phyloP scores from a whole-genome alignment of 1,140 invertebrate genomes.

The Goniozus legneri region DNA sequence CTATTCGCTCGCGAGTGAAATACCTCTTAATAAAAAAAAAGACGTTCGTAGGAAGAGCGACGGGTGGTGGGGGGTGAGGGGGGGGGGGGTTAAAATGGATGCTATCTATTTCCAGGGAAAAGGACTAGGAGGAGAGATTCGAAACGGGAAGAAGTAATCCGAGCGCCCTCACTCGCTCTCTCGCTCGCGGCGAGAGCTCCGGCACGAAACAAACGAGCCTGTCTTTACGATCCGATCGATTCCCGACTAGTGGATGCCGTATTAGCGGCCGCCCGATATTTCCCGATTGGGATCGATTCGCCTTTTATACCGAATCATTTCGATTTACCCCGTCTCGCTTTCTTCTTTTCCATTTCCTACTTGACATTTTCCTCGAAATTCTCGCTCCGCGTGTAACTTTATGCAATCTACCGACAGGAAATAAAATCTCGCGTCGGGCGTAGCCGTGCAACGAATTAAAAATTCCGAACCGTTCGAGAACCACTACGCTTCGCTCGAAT shows the following conservation, averaged over 20 bases:
- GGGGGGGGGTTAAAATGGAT: no score
- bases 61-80: no score
- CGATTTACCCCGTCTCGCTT: no score
- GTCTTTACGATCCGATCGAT: background rate
- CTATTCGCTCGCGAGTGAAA: background rate
- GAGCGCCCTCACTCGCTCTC: background rate
- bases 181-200: constrained; percentile 9
- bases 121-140: constrained; percentile 9
- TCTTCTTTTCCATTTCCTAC: no score
- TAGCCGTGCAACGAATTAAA: no score
- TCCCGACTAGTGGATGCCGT: background rate
- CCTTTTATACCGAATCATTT: background rate
- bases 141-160: constrained; percentile 9
- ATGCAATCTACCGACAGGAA: no score
- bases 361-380: no score
- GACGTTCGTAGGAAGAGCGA: background rate
- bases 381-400: no score
- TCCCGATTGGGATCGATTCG: background rate
- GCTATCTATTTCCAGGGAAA: background rate
- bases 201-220: constrained; percentile 3
- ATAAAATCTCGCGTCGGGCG: no score
- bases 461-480: no score
- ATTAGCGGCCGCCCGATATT: background rate
- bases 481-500: no score
- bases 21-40: background rate